Percentiles rank a stretch among this genome's conserved stretches.
These are phyloP conservation scores for Sylvia borin DNA, from an alignment of 2,797 vertebrate genomes.

Conservation along the genomic window DNA sequence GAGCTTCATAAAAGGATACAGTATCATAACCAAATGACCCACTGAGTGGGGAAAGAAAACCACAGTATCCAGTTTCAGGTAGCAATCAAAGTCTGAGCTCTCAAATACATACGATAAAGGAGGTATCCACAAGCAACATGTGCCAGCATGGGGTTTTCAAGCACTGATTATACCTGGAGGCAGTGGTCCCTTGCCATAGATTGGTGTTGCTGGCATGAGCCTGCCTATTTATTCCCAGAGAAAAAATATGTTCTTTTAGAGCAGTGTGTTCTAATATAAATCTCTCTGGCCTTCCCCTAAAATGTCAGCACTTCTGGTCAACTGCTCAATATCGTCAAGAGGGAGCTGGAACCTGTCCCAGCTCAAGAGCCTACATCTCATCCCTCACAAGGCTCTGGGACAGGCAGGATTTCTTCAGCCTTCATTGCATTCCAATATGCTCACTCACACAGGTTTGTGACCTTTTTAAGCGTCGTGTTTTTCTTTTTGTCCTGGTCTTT, in stretches of 20 bases:
- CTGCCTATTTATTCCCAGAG: background rate
- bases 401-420: background rate
- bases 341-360: background rate
- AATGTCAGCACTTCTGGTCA: constrained; percentile 3
- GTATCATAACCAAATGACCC: background rate
- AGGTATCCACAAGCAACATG: background rate
- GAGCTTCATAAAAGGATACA: background rate
- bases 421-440: background rate
- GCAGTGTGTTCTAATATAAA: background rate
- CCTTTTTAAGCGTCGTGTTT: background rate
- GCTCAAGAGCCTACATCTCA: background rate
- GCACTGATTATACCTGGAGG: background rate
- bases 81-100: background rate
- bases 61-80: background rate
- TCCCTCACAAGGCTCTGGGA: background rate
- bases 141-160: background rate
- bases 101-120: background rate
- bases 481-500: background rate
- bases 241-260: background rate
- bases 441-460: background rate
- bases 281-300: background rate
- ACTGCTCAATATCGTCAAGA: background rate
- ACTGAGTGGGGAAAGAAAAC: background rate
- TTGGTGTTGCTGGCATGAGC: background rate
- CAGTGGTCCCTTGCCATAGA: background rate